Percentiles rank a stretch among this genome's conserved stretches.
These are phyloP conservation scores for Hippopotamus amphibius DNA, from an alignment of 2,113 vertebrate species.

Conservation along the genomic window DNA sequence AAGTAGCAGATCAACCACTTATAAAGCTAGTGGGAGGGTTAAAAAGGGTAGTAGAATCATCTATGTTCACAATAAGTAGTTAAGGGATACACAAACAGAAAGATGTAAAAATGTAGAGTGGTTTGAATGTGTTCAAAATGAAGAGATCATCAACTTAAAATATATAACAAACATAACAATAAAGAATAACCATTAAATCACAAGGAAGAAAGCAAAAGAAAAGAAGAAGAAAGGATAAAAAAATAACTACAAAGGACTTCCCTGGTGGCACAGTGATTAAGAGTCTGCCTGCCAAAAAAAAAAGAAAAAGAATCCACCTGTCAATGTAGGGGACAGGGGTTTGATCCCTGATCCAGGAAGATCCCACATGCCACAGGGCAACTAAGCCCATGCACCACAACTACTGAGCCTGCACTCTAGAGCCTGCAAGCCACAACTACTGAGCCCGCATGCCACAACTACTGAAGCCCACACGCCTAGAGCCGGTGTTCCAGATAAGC, in stretches of 20 bases:
- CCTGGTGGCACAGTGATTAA: too few relatives aligned
- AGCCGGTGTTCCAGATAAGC: too few relatives aligned
- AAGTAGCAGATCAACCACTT: not conserved
- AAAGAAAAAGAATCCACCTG: too few relatives aligned
- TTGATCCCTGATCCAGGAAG: accelerated
- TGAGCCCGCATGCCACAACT: too few relatives aligned
- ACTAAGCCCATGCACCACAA: too few relatives aligned
- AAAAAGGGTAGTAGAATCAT: not conserved
- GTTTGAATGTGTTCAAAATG: not conserved
- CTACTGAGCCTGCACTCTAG: too few relatives aligned
- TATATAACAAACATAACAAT: not conserved
- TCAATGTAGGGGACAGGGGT: too few relatives aligned
- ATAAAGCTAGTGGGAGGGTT: not conserved
- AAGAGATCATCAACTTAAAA: not conserved
- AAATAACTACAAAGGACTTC: not conserved
- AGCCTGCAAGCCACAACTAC: too few relatives aligned
- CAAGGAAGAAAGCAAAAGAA: not conserved
- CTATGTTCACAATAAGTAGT: not conserved
- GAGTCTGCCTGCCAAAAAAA: too few relatives aligned
- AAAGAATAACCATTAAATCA: not conserved
- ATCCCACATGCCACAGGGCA: too few relatives aligned
- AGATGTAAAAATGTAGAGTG: not conserved
- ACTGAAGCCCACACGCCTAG: too few relatives aligned
- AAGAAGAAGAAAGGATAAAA: not conserved
- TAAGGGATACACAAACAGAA: not conserved